Conservation (phyloP, 2,888 invertebrate species). For the Chromoteleia sp. region DNA sequence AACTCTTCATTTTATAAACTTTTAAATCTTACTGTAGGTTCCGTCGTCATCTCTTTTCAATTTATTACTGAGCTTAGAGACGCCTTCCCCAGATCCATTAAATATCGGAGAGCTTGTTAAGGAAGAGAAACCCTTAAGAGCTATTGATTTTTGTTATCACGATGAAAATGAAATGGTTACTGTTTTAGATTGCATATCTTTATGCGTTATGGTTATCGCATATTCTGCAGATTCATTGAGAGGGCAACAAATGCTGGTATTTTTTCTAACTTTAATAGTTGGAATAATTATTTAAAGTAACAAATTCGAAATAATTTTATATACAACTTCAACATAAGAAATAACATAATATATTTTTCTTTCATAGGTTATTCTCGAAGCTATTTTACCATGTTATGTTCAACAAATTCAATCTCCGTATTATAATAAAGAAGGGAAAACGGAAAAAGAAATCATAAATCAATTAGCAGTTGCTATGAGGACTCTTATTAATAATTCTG, state of each 20-base stretch:
- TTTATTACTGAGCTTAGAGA: slow-evolving; percentile 95
- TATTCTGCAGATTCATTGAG: slow-evolving; percentile 98
- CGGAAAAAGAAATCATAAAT: slow-evolving; percentile 96
- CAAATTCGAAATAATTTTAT: too few relatives aligned
- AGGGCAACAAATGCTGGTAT: slow-evolving; percentile 96
- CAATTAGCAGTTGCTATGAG: slow-evolving; percentile 97
- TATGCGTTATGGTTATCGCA: slow-evolving; percentile 99
- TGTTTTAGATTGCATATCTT: slow-evolving; percentile 98
- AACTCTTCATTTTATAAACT: not conserved
- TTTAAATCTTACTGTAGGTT: slow-evolving; percentile 86
- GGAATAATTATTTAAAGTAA: too few relatives aligned
- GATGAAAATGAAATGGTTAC: slow-evolving; percentile 99
- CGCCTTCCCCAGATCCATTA: slow-evolving; percentile 96
- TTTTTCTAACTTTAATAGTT: not conserved
- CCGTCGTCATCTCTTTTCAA: slow-evolving; percentile 97
- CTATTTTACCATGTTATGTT: slow-evolving; percentile 97
- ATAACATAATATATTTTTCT: not conserved
- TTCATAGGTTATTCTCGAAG: slow-evolving; percentile 95
- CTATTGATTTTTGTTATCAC: slow-evolving; percentile 99
- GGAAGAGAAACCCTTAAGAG: slow-evolving; percentile 95
- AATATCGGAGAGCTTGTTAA: slow-evolving; percentile 97
- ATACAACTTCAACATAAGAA: too few relatives aligned
- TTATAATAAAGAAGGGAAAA: slow-evolving; percentile 95
- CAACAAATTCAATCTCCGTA: slow-evolving; percentile 96
- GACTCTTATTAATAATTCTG: slow-evolving; percentile 98